phyloP scores from a whole-genome alignment of 2,113 vertebrate genomes.

The Salvelinus sp. region DNA sequence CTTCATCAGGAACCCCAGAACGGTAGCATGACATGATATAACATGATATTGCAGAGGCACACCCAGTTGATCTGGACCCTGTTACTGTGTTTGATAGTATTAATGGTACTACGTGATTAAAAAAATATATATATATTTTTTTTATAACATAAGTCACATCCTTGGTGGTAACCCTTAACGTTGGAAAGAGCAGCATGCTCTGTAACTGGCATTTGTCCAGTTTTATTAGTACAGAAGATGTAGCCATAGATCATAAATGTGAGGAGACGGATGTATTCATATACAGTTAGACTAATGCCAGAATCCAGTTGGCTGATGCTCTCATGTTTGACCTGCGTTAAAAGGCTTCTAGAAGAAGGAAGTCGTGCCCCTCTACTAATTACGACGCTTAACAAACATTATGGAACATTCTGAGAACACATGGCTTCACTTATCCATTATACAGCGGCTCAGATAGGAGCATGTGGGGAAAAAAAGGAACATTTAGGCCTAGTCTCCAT shows the following conservation, averaged over 20 bases:
- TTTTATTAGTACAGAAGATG: background rate
- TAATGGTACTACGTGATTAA: too few relatives aligned
- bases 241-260: slow-evolving; percentile 6
- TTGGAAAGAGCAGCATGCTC: background rate
- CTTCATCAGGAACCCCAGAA: slow-evolving; percentile 98
- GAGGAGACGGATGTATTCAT: slow-evolving; percentile 9
- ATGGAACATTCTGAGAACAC: slow-evolving; percentile 54
- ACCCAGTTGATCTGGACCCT: too few relatives aligned
- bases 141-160: too few relatives aligned
- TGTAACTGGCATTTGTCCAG: background rate
- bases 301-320: slow-evolving; percentile 28
- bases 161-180: too few relatives aligned
- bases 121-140: too few relatives aligned
- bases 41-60: too few relatives aligned
- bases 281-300: background rate
- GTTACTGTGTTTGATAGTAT: too few relatives aligned
- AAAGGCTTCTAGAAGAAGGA: slow-evolving; percentile 56
- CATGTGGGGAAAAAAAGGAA: slow-evolving; percentile 76
- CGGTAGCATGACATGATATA: slow-evolving; percentile 67
- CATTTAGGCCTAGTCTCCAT: slow-evolving; percentile 18
- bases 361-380: slow-evolving; percentile 61
- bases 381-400: slow-evolving; percentile 56
- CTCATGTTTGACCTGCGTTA: slow-evolving; percentile 53
- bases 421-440: slow-evolving; percentile 71
- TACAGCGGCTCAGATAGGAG: slow-evolving; percentile 21